Percentiles rank a stretch among this genome's conserved stretches.
Conservation (phyloP, 1,140 invertebrate genomes). For the Trinorchestia longiramus region DNA sequence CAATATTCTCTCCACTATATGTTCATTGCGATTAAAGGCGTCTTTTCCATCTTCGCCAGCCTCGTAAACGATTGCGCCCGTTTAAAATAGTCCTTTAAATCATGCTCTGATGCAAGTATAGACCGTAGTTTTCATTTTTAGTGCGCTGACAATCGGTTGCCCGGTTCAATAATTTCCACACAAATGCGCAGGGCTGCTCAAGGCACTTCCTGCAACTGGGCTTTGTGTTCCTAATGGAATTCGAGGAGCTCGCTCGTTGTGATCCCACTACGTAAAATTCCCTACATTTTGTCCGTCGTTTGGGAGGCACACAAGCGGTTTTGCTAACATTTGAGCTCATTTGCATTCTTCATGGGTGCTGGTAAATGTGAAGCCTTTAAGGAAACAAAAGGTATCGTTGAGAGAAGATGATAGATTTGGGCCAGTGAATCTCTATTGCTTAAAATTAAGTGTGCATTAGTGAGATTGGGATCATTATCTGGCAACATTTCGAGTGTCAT, state of each 20-base stretch:
- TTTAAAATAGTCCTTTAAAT: not conserved
- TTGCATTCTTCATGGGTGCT: not conserved
- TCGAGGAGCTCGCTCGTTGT: not conserved
- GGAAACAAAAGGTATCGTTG: not conserved
- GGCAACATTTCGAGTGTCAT: not conserved
- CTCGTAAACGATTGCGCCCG: not conserved
- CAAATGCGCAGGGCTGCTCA: not conserved
- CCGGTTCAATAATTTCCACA: not conserved
- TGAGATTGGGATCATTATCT: not conserved
- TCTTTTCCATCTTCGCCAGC: too few relatives aligned
- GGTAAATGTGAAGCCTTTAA: not conserved
- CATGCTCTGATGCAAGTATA: not conserved
- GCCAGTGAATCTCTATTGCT: not conserved
- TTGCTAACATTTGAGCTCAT: not conserved
- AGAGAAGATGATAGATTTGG: not conserved
- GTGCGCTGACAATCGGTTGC: not conserved
- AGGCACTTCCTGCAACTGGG: not conserved
- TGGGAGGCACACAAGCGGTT: not conserved
- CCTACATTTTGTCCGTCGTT: not conserved
- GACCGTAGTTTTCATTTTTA: not conserved
- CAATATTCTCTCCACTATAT: too few relatives aligned
- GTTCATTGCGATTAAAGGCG: too few relatives aligned
- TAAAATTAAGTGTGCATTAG: not conserved
- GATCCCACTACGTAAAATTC: not conserved
- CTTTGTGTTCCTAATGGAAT: slow-evolving; percentile 1